phyloP scores from a whole-genome alignment of 2,113 vertebrate genomes.

The Pseudonaja textilis region DNA sequence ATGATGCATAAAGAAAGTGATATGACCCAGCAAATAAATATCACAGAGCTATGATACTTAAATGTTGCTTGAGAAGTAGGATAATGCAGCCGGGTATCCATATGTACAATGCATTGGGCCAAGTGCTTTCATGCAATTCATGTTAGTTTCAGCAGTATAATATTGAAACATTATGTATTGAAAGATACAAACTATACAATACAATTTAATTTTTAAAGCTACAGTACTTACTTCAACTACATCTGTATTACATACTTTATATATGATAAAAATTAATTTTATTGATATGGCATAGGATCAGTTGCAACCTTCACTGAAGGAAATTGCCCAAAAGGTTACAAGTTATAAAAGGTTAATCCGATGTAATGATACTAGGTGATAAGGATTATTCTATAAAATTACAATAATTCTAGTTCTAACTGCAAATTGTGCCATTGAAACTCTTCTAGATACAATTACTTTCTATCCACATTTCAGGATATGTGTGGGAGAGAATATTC shows the following conservation, averaged over 20 bases:
- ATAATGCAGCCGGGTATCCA: conserved; percentile 41
- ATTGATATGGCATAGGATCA: not conserved
- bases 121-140: conserved; percentile 28
- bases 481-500: not conserved
- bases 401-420: not conserved
- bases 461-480: not conserved
- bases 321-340: not conserved
- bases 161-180: not conserved
- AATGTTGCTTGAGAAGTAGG: conserved; percentile 47
- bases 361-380: not conserved
- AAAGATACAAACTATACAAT: not conserved
- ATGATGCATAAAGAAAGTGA: conserved; percentile 41
- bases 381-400: not conserved
- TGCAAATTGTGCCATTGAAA: not conserved
- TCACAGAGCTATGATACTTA: conserved; percentile 28
- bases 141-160: not conserved
- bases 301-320: not conserved
- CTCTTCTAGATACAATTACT: not conserved
- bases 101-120: not conserved
- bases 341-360: not conserved
- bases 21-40: conserved; percentile 43
- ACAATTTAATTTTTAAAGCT: not conserved
- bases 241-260: not conserved
- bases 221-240: not conserved
- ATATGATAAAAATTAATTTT: not conserved